Evolutionary conservation across 1,140 invertebrate genomes (phyloP).

Genomic region (Cotesia typhae): DNA sequence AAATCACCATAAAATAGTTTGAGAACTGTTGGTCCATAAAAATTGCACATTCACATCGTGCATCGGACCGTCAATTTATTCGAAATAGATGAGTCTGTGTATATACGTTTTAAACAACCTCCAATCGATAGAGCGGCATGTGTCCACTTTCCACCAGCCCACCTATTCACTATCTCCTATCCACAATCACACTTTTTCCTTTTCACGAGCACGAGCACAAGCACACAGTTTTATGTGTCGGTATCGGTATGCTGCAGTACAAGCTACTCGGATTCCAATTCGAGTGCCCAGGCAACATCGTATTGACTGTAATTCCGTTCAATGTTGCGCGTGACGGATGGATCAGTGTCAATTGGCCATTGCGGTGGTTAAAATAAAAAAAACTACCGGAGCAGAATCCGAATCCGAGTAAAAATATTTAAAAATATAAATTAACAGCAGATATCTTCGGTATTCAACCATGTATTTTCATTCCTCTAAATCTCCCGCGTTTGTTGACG

Average conservation of each 20-base stretch:
- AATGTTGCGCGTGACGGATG: slow-evolving; percentile 62
- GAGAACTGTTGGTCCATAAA: slow-evolving; percentile 39
- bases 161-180: neutral
- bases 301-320: slow-evolving; percentile 63
- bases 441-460: slow-evolving; percentile 32
- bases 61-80: slow-evolving; percentile 42
- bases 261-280: slow-evolving; percentile 35
- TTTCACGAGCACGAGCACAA: no score
- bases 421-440: slow-evolving; percentile 23
- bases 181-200: no score
- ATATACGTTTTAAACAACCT: slow-evolving; percentile 36
- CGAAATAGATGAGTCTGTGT: slow-evolving; percentile 36
- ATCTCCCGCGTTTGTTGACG: slow-evolving; percentile 36
- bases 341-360: slow-evolving; percentile 60
- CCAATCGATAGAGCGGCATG: slow-evolving; percentile 38
- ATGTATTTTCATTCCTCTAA: slow-evolving; percentile 32
- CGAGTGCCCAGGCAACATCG: slow-evolving; percentile 48
- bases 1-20: slow-evolving; percentile 40
- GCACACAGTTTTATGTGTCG: neutral
- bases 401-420: slow-evolving; percentile 39
- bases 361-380: slow-evolving; percentile 25
- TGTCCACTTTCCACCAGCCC: slow-evolving; percentile 16
- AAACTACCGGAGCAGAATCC: slow-evolving; percentile 13
- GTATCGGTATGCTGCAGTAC: neutral
- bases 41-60: slow-evolving; percentile 40